Base-by-base conservation (phyloP, 35 echinoderm and acorn worm genomes). In the Eucidaris tribuloides region DNA sequence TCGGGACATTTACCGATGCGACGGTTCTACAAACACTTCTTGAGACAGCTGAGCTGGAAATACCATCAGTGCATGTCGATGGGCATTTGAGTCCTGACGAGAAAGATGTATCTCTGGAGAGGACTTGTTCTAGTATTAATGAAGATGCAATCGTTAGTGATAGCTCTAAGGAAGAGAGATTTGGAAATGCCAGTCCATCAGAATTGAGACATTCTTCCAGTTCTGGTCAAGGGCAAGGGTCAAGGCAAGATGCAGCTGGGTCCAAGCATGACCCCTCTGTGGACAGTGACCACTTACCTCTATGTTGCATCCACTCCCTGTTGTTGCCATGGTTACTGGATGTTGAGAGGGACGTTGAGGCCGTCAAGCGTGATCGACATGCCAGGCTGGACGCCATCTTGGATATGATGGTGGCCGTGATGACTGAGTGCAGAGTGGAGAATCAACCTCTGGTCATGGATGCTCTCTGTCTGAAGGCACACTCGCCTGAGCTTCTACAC, bases 311-410 rank as follows among this genome's bases (percentile, higher is more conserved):
- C 39, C 23, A 77, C 6, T 33, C 71, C 40, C 46, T 87, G 20
- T 35, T 92, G 5, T 72, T 87, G 35, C 90, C 90, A 60, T 92
- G 90, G 90, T 54, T 92, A 43, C 33, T 58, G 5, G 44, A 82
- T 37, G 23, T 40, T 13, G 46, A 76, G 32, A 77, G 46, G 7
- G 32, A 19, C 7, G 58, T 36, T 2, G 40, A 24, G 15, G 35
- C 14, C 13, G 32, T 20, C 19, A 63, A 63, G 76, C 6, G 78
- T 19, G 85, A 88, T 39, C 63, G 25, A 43, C 29, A 46, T 24
- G 49, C 18, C 14, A 17, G 42, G 39, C 32, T 86, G 28, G 78
- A 52, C 28, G 56, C 79, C 42, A 62, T 87, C 24, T 45, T 92
- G 22, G 78, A 86, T 39, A 57, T 74, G 40, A 39, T 71, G 1